Evolutionary conservation across 2,888 invertebrate genomes (phyloP), one percentile per base, ranked within the genome.

Genomic region (Agrotis clavis): DNA sequence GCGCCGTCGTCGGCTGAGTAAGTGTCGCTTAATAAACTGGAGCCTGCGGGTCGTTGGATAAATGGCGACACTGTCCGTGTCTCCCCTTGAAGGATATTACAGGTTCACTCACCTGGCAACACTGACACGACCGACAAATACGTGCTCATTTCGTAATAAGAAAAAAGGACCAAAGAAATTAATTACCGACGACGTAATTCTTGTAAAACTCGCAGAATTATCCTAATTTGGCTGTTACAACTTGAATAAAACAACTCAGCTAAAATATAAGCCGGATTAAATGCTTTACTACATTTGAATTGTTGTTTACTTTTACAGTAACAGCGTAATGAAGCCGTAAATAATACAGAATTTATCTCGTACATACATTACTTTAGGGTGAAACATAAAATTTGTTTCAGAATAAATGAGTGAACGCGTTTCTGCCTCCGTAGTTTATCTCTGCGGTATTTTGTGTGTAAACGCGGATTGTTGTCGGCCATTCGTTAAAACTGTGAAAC

Each of bases 11-110:
- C 71, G 65, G 75, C 79, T 86, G 80, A 87, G 78, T 83, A 78
- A 88, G 78, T 85, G 81, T 50, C 72, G 62, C 68, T 85, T 87
- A 88, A 88, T 88, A 83, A 87, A 77, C 73, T 51, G 11, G 65
- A 67, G 71, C 53, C 57, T 30, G 66, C 62, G 54, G 61, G 62
- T 61, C 65, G 41, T 50, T 45, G 67, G 83, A 83, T 71, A 79
- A 79, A 83, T 73, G 61, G 77, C 67, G 56, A 6, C 61, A 60
- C 68, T 75, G 78, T 60, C 81, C 77, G 54, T 73, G 87, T 82
- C 79, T 81, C 64, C 51, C 47, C 47, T 54, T 79, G 81, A 81
- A 86, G 71, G 75, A 85, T 82, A 88, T 85, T 86, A 78, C 83
- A 65, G 71, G 84, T 84, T 80, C 84, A 82, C 59, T 83, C 69